A percentile compares a stretch with the other conserved stretches of the same genome.
phyloP scores from a whole-genome alignment of 2,113 vertebrate species.

The Cyanistes caeruleus region DNA sequence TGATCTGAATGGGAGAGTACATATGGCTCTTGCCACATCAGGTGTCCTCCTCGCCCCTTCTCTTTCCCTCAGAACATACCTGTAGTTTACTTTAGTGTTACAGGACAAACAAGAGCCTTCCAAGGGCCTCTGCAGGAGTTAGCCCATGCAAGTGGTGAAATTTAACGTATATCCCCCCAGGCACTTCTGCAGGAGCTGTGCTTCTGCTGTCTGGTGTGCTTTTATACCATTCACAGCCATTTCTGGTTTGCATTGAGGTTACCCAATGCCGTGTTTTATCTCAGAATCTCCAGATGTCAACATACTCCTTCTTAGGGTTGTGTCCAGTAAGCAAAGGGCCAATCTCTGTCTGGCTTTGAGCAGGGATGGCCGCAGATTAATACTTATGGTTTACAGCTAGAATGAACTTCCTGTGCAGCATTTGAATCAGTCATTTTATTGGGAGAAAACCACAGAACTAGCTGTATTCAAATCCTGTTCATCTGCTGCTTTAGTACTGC shows the following conservation, averaged over 20 bases:
- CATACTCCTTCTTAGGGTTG: neutral
- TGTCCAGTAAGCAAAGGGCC: neutral
- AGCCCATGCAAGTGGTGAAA: neutral
- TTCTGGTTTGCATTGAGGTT: neutral
- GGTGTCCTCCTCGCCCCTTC: neutral
- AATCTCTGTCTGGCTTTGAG: neutral
- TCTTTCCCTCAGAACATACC: neutral
- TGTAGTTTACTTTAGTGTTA: neutral
- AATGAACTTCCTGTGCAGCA: neutral
- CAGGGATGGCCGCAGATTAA: neutral
- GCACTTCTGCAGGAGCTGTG: neutral
- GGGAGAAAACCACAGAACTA: neutral
- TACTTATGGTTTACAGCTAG: neutral
- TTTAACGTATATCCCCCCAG: too few species aligned
- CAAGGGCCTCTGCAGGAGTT: neutral
- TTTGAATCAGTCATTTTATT: neutral
- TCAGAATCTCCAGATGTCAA: neutral
- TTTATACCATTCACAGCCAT: neutral
- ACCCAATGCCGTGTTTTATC: neutral
- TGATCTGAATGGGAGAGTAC: neutral
- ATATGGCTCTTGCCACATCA: neutral
- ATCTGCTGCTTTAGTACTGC: neutral
- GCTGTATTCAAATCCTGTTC: neutral
- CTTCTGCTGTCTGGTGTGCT: neutral
- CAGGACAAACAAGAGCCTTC: neutral